Base-by-base conservation (phyloP, 1,140 invertebrate species). In the Drosophila baimaii region DNA sequence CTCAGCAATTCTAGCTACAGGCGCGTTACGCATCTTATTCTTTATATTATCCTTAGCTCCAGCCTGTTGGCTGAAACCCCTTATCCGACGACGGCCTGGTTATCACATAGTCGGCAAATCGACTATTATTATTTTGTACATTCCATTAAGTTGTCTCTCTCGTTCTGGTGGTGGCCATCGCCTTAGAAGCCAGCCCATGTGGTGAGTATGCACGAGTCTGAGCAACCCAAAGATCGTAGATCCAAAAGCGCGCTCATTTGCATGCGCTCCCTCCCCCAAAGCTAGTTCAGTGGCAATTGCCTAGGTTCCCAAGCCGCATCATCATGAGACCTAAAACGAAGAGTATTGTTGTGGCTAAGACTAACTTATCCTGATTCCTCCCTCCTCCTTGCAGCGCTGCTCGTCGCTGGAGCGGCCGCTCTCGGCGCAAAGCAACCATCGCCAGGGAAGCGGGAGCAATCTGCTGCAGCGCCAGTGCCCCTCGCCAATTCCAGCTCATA, bases 391-490 rank as follows among this genome's bases (percentile, higher is more conserved):
- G 17, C 93, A 96, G 94, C 94, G 96, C 81, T 97, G 95, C 92
- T 97, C 96, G n/a, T 97, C 95, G 39, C 92, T 96, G 75, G 96
- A 96, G 92, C 93, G 95, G 41, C 96, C 95, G 3, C 92, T 93
- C 49, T 92, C 96, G 25, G 94, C 96, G 55, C 92, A 94, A 79
- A 92, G 94, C 92, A 92, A 92, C 84, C 94, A 93, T 92, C 93
- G 61, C 64, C 92, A 92, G 47, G 92, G 92, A 92, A 93, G 66
- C 86, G 93, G 37, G 90, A 79, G 62, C 44, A 94, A 81, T 91
- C 93, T 91, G 92, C 94, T 81, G 91, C 93, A 86, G 93, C 95
- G 92, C 27, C 93, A 94, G 84, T 93, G 93, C 54, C 95, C 95
- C 8, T 94, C 95, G 17, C 95, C 95, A 17, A 92, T 96, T 68